A percentile compares a stretch with the other conserved stretches of the same genome.
Evolutionary conservation across 2,113 vertebrate species (phyloP).

Genomic region (Delphinus delphis): DNA sequence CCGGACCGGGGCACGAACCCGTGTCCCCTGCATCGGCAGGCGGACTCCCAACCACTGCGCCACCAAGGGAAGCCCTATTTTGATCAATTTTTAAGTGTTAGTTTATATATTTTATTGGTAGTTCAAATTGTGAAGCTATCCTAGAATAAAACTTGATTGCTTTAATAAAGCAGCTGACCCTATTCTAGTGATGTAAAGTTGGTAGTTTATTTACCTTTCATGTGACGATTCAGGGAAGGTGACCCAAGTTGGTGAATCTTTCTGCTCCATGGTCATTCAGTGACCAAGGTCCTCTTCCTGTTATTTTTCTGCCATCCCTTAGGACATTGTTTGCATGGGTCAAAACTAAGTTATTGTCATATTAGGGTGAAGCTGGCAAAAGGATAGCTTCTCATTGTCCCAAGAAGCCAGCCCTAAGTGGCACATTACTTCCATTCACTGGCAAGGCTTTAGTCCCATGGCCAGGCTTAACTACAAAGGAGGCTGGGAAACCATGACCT

Average conservation of each 20-base stretch:
- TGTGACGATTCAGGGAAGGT: not conserved
- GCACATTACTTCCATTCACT: not conserved
- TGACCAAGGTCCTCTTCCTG: not conserved
- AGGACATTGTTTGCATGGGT: not conserved
- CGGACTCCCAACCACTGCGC: no score
- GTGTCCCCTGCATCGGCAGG: no score
- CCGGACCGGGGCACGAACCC: no score
- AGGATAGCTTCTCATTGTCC: not conserved
- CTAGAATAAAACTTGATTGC: not conserved
- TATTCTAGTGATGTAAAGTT: not conserved
- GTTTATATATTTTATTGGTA: not conserved
- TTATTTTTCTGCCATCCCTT: not conserved
- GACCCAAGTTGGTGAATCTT: not conserved
- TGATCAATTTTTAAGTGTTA: not conserved
- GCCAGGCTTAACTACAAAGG: not conserved
- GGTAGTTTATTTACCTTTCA: not conserved
- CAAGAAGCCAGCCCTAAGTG: not conserved
- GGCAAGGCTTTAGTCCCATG: not conserved
- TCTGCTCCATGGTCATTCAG: not conserved
- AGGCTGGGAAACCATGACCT: not conserved
- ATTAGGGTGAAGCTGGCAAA: not conserved
- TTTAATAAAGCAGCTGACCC: not conserved
- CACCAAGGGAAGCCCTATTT: not conserved
- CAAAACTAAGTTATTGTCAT: not conserved
- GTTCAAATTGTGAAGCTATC: not conserved